Percentiles rank a stretch among this genome's conserved stretches.
Conservation (phyloP, 2,113 vertebrate genomes). For the Mungos mungo region DNA sequence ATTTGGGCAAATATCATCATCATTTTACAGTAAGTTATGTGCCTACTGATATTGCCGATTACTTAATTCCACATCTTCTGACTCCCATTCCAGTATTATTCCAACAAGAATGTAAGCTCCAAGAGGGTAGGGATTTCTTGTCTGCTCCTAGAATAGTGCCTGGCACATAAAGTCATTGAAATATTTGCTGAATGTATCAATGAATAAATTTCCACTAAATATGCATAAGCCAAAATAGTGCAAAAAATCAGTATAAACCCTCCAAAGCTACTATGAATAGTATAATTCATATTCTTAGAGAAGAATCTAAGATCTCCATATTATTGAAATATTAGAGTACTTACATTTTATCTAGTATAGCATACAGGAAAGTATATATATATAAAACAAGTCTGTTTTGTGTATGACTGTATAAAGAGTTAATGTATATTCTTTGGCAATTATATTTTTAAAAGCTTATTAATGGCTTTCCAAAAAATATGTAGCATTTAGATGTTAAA, state of each 20-base stretch:
- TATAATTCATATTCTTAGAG: background rate
- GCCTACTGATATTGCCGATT: background rate
- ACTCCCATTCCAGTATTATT: background rate
- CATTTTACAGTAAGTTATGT: background rate
- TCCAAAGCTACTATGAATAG: background rate
- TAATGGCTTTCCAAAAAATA: background rate
- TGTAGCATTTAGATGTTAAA: background rate
- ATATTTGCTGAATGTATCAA: background rate
- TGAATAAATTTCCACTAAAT: slow-evolving; percentile 7
- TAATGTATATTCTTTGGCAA: background rate
- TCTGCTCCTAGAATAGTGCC: slow-evolving; percentile 20
- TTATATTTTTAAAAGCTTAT: slow-evolving; percentile 14
- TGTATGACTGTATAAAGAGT: background rate
- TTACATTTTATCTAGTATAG: background rate
- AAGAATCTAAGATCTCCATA: background rate
- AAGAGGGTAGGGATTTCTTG: background rate
- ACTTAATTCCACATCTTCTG: background rate
- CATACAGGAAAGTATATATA: background rate
- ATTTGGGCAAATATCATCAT: background rate
- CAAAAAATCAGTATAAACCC: background rate
- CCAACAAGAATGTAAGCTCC: background rate
- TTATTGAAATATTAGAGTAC: background rate
- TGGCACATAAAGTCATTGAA: slow-evolving; percentile 21
- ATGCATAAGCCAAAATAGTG: background rate
- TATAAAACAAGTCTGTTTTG: background rate